Conservation (phyloP, 1,140 invertebrate genomes). For the Drosophila kurseongensis region DNA sequence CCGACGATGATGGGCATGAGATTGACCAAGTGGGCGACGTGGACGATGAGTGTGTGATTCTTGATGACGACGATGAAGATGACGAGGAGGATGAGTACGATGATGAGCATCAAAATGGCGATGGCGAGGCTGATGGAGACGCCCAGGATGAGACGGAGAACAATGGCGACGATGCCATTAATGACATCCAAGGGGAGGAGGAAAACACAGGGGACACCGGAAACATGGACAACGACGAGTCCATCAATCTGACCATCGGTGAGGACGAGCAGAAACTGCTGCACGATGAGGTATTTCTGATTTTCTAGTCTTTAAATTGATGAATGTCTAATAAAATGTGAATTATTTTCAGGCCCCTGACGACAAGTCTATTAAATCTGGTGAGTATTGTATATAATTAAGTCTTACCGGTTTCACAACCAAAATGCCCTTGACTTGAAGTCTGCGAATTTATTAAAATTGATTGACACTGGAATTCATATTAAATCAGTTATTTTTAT, state of each 20-base stretch:
- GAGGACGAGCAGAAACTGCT: conserved; percentile 92
- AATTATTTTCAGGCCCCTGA: conserved; percentile 65
- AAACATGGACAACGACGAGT: conserved; percentile 88
- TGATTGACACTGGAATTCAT: not conserved
- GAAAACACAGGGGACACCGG: conserved; percentile 70
- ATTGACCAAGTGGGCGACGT: conserved; percentile 85
- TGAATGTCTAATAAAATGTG: conserved; percentile 20
- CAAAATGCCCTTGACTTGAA: not conserved
- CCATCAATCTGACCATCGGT: conserved; percentile 91
- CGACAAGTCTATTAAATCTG: conserved; percentile 79
- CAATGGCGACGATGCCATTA: conserved; percentile 41
- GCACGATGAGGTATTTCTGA: conserved; percentile 87
- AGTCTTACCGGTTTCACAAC: not conserved
- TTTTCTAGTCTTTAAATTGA: not conserved
- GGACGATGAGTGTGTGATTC: conserved; percentile 73
- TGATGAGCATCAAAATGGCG: conserved; percentile 39
- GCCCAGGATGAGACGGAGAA: conserved; percentile 27
- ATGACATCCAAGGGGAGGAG: conserved; percentile 57
- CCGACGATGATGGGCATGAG: conserved; percentile 82
- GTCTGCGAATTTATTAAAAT: conserved; percentile 3
- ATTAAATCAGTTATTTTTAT: not conserved
- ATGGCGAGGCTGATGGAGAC: conserved; percentile 42
- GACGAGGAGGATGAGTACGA: conserved; percentile 56
- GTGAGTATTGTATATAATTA: conserved; percentile 43
- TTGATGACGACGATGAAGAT: conserved; percentile 76